phyloP scores from a whole-genome alignment of 2,113 vertebrate species.

The Leptodactylus fuscus region DNA sequence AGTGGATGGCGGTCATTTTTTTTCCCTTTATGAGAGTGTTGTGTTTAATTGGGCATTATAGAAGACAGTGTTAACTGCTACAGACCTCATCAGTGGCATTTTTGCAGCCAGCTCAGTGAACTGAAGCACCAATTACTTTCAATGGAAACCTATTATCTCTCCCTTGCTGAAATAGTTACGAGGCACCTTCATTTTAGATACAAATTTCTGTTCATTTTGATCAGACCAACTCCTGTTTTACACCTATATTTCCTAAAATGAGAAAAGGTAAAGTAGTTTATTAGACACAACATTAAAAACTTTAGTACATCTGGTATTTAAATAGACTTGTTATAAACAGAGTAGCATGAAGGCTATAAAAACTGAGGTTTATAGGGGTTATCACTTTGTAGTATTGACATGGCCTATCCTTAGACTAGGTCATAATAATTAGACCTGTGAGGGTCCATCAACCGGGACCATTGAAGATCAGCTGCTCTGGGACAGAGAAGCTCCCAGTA shows the following conservation, averaged over 20 bases:
- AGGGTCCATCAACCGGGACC: too few species aligned
- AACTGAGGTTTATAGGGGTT: too few species aligned
- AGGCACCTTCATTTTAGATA: slow-evolving; percentile 63
- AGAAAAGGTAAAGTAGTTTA: not conserved
- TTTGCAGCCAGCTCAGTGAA: slow-evolving; percentile 72
- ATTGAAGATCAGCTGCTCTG: too few species aligned
- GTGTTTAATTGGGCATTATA: slow-evolving; percentile 75
- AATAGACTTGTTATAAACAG: not conserved
- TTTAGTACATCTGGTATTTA: not conserved
- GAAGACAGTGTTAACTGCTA: slow-evolving; percentile 68
- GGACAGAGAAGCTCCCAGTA: too few species aligned
- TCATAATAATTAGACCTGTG: too few species aligned
- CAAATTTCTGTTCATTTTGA: slow-evolving; percentile 64
- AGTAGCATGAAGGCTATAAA: too few species aligned
- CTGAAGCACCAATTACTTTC: slow-evolving; percentile 77
- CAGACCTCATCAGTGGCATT: slow-evolving; percentile 68
- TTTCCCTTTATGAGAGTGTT: slow-evolving; percentile 62
- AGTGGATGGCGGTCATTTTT: slow-evolving; percentile 63
- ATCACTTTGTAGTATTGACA: too few species aligned
- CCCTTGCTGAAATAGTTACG: slow-evolving; percentile 69
- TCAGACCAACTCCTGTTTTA: slow-evolving; percentile 63
- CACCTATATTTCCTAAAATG: not conserved
- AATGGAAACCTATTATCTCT: slow-evolving; percentile 72
- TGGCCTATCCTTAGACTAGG: too few species aligned
- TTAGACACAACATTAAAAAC: not conserved